Evolutionary conservation across 1,140 invertebrate species (phyloP).

Genomic region (Lordiphosa stackelbergi): DNA sequence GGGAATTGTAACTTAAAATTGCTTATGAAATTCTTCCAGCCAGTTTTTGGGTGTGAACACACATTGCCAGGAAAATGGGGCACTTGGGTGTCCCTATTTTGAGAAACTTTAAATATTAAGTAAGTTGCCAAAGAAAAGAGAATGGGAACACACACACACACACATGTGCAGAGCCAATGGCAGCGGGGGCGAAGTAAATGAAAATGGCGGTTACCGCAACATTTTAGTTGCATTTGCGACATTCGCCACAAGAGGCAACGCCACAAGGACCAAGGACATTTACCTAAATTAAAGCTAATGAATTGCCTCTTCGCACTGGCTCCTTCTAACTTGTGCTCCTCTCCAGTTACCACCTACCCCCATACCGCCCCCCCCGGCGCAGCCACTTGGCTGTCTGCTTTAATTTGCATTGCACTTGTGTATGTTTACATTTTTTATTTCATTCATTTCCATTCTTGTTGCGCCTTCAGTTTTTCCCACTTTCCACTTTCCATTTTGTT

Average conservation of each 20-base stretch:
- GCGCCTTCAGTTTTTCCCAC: conserved; percentile 29
- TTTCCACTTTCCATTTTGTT: conserved; percentile 22
- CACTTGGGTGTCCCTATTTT: conserved; percentile 34
- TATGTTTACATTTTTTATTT: conserved; percentile 75
- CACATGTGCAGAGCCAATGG: conserved; percentile 10
- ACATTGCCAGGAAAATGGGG: conserved; percentile 6
- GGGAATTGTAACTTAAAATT: too few relatives aligned
- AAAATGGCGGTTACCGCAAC: conserved; percentile 67
- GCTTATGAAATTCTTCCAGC: too few relatives aligned
- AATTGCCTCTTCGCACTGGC: conserved; percentile 65
- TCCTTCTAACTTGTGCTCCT: not conserved
- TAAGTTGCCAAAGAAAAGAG: conserved; percentile 29
- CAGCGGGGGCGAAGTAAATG: conserved; percentile 24
- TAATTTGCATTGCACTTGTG: conserved; percentile 75
- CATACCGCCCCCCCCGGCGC: conserved; percentile 19
- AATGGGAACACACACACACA: conserved; percentile 20
- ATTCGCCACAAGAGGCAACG: conserved; percentile 68
- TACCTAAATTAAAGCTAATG: conserved; percentile 76
- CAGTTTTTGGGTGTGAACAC: too few relatives aligned
- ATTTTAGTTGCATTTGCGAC: conserved; percentile 74
- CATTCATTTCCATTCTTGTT: conserved; percentile 72
- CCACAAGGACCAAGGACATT: conserved; percentile 74
- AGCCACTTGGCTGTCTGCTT: conserved; percentile 73
- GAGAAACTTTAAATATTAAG: conserved; percentile 61
- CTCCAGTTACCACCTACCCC: conserved; percentile 1